phyloP scores from a whole-genome alignment of 1,140 invertebrate species.

The Habropoda laboriosa region DNA sequence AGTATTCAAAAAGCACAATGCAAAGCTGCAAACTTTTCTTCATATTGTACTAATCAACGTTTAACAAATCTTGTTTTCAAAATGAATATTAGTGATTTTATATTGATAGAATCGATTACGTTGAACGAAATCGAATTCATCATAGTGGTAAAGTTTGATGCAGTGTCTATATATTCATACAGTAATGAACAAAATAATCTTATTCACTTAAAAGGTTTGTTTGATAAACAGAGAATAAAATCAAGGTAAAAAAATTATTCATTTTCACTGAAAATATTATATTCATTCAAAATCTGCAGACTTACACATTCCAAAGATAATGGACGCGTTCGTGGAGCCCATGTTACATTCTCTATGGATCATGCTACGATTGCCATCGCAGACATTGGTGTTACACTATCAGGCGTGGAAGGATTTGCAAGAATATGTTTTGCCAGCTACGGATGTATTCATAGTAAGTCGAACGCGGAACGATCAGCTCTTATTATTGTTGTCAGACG shows the following conservation, averaged over 20 bases:
- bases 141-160: slow-evolving; percentile 45
- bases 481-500: slow-evolving; percentile 66
- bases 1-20: slow-evolving; percentile 30
- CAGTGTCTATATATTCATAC: slow-evolving; percentile 54
- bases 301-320: slow-evolving; percentile 57
- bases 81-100: slow-evolving; percentile 20
- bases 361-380: slow-evolving; percentile 40
- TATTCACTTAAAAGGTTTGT: slow-evolving; percentile 48
- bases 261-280: no score
- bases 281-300: slow-evolving; percentile 44
- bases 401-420: slow-evolving; percentile 60
- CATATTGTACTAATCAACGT: slow-evolving; percentile 29
- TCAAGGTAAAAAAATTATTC: no score
- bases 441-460: slow-evolving; percentile 47
- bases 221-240: no score
- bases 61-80: slow-evolving; percentile 4
- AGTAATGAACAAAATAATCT: slow-evolving; percentile 15
- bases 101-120: slow-evolving; percentile 43
- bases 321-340: slow-evolving; percentile 49
- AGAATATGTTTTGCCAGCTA: slow-evolving; percentile 62
- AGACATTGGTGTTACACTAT: slow-evolving; percentile 67
- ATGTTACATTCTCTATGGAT: slow-evolving; percentile 66
- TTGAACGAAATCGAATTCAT: slow-evolving; percentile 28
- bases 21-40: slow-evolving; percentile 8
- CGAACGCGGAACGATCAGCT: slow-evolving; percentile 59